Conservation (phyloP, 30 jellyfish, hydroid and myxozoan genomes). For the Sanderia malayensis region DNA sequence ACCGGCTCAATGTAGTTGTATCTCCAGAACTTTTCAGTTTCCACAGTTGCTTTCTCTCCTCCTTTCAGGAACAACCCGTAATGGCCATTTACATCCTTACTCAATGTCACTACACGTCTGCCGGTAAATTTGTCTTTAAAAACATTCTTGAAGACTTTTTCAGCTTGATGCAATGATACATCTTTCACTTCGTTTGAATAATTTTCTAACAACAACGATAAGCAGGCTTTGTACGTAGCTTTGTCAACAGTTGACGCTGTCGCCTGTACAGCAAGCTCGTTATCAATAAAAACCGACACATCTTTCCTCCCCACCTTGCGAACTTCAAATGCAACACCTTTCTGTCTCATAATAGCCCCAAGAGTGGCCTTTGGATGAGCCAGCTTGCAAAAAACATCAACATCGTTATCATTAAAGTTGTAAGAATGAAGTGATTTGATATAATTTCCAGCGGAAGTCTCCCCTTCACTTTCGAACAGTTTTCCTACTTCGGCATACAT, state of each 20-base stretch:
- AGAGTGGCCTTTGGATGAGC: slow-evolving; percentile 50
- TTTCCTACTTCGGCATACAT: slow-evolving; percentile 50
- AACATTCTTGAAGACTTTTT: slow-evolving; percentile 13
- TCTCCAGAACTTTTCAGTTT: slow-evolving; percentile 43
- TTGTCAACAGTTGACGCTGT: slow-evolving; percentile 26
- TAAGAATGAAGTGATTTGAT: background rate
- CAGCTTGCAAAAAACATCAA: slow-evolving; percentile 25
- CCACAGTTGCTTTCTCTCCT: slow-evolving; percentile 49
- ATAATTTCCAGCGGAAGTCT: slow-evolving; percentile 3
- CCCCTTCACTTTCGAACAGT: slow-evolving; percentile 22
- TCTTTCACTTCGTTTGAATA: slow-evolving; percentile 21
- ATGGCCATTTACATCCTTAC: slow-evolving; percentile 19
- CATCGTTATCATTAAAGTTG: background rate
- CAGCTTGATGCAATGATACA: slow-evolving; percentile 8
- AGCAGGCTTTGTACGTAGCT: slow-evolving; percentile 54
- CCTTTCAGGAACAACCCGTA: slow-evolving; percentile 60
- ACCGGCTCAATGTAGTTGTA: slow-evolving; percentile 46
- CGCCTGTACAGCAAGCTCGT: slow-evolving; percentile 22
- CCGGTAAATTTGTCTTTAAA: slow-evolving; percentile 44
- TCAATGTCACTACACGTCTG: slow-evolving; percentile 27
- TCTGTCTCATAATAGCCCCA: slow-evolving; percentile 8
- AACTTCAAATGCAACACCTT: slow-evolving; percentile 22
- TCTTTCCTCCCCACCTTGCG: slow-evolving; percentile 21
- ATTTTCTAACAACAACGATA: background rate
- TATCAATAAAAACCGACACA: slow-evolving; percentile 25